These are phyloP conservation scores for Dolichallabes microphthalmus DNA, from an alignment of 2,113 vertebrate species.

Conservation along the genomic window DNA sequence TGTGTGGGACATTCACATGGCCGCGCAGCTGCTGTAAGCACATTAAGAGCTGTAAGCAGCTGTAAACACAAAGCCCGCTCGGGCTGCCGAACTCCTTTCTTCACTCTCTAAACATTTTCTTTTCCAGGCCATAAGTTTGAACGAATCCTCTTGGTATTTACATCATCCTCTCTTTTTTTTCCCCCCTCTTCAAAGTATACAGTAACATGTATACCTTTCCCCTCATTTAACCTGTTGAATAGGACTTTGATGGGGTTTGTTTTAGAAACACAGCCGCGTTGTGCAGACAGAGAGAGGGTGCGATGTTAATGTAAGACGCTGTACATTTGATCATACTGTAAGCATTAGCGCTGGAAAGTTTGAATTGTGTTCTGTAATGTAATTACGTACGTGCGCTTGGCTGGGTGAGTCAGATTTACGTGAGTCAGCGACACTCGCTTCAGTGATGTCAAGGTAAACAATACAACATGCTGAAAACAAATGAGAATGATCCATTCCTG, in stretches of 20 bases:
- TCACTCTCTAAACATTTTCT: conserved; percentile 50
- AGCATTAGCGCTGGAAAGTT: not conserved
- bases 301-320: not conserved
- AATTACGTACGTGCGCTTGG: conserved; percentile 10
- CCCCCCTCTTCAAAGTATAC: conserved; percentile 14
- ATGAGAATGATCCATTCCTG: not conserved
- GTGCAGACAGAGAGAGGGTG: not conserved
- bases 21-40: conserved; percentile 23
- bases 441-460: conserved; percentile 5
- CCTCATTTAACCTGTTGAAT: not conserved
- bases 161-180: not conserved
- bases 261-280: not conserved
- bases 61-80: conserved; percentile 19
- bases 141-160: conserved; percentile 30
- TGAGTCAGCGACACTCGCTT: not conserved
- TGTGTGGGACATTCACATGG: not conserved
- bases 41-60: conserved; percentile 38
- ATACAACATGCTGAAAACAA: not conserved
- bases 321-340: not conserved
- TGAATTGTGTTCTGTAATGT: conserved; percentile 30
- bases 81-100: conserved; percentile 9
- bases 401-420: conserved; percentile 20
- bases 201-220: not conserved
- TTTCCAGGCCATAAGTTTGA: conserved; percentile 42
- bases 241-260: not conserved